These are phyloP conservation scores for Centropristis striata DNA, from an alignment of 2,113 vertebrate genomes.

Conservation along the genomic window DNA sequence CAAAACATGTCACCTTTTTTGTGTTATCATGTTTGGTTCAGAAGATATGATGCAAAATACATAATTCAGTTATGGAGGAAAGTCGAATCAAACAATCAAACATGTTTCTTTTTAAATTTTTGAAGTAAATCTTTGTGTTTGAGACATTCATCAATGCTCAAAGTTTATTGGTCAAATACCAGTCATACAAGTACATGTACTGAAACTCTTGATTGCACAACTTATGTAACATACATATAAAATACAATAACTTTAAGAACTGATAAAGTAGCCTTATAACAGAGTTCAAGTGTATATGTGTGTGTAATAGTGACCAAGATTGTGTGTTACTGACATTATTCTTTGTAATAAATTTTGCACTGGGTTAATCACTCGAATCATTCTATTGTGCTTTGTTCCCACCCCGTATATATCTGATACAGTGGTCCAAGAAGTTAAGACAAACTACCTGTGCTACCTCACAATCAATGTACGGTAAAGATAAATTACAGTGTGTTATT, in stretches of 20 bases:
- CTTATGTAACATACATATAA: neutral
- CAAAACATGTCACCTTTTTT: too few species aligned
- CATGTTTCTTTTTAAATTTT: too few species aligned
- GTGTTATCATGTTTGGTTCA: too few species aligned
- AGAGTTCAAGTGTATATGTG: neutral
- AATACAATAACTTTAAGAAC: neutral
- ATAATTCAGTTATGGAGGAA: too few species aligned
- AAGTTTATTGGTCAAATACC: neutral
- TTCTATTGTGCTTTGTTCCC: neutral
- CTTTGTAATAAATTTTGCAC: too few species aligned
- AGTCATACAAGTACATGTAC: neutral
- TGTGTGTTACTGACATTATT: neutral
- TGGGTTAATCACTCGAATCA: neutral
- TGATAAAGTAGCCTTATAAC: neutral
- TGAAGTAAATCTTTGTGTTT: too few species aligned
- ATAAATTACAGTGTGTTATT: neutral
- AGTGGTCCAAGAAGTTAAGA: neutral
- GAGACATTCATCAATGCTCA: neutral
- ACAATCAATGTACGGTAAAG: neutral
- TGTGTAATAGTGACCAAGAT: neutral
- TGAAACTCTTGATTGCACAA: neutral
- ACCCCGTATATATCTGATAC: neutral
- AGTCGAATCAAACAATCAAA: too few species aligned
- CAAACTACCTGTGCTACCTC: neutral
- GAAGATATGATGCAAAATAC: too few species aligned